Evolutionary conservation across 2,113 vertebrate species (phyloP).

Genomic region (Cinclus mexicanus): DNA sequence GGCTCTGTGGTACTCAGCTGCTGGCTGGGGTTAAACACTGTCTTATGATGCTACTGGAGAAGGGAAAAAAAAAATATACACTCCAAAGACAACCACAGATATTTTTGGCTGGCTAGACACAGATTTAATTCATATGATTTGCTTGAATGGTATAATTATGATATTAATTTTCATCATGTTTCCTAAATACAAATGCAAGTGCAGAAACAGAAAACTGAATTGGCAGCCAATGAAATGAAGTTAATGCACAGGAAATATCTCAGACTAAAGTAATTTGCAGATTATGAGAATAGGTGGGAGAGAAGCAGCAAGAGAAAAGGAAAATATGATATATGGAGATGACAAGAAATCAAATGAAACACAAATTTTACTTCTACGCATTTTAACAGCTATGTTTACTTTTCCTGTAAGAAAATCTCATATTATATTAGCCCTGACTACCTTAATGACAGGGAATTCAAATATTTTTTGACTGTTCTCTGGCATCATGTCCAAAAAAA

Average conservation of each 20-base stretch:
- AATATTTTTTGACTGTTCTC: background rate
- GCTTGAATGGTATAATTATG: constrained; percentile 38
- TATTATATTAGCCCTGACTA: background rate
- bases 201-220: constrained; percentile 23
- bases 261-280: constrained; percentile 10
- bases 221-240: constrained; percentile 37
- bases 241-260: background rate
- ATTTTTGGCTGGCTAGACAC: constrained; percentile 17
- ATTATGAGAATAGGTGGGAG: background rate
- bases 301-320: background rate
- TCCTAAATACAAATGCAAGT: constrained; percentile 31
- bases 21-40: background rate
- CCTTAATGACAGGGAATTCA: background rate
- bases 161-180: constrained; percentile 52
- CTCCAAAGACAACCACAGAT: background rate
- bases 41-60: background rate
- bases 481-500: background rate
- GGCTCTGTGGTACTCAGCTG: background rate
- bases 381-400: background rate
- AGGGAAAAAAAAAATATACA: background rate
- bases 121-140: constrained; percentile 42
- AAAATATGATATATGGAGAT: background rate
- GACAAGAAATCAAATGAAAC: background rate
- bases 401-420: background rate
- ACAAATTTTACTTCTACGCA: background rate